phyloP scores from a whole-genome alignment of 2,797 vertebrate species.

The Tympanoctomys barrerae region DNA sequence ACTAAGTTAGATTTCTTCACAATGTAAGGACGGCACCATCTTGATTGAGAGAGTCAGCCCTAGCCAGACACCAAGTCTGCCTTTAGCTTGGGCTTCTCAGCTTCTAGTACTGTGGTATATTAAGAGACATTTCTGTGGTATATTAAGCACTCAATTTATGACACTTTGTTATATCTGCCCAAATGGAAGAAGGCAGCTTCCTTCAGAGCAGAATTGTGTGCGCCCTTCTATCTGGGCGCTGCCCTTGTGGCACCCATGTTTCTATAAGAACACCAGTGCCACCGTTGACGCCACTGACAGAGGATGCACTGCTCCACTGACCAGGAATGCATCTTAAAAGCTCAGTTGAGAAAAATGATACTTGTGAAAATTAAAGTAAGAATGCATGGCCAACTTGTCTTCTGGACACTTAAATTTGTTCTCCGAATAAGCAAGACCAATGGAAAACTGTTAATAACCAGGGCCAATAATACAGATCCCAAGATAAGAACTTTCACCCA shows the following conservation, averaged over 20 bases:
- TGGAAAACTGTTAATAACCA: slow-evolving; percentile 1
- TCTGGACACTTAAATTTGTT: slow-evolving; percentile 42
- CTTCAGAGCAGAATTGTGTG: neutral
- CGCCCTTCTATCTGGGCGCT: neutral
- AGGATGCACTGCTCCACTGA: slow-evolving; percentile 13
- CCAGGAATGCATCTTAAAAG: slow-evolving; percentile 34
- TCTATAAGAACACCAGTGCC: slow-evolving; percentile 27
- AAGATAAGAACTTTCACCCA: neutral
- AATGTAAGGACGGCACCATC: neutral
- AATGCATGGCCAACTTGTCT: neutral
- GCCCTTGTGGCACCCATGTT: neutral
- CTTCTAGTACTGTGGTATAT: neutral
- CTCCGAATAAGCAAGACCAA: neutral
- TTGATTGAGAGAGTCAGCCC: neutral
- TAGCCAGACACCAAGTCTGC: neutral
- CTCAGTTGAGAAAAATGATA: slow-evolving; percentile 17
- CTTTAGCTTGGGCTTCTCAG: neutral
- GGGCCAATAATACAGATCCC: neutral
- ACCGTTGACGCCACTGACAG: neutral
- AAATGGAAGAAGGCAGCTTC: neutral
- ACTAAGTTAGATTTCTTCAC: neutral
- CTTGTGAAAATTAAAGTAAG: slow-evolving; percentile 56
- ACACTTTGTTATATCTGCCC: neutral
- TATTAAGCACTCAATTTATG: neutral
- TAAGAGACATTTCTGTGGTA: neutral